Base-by-base conservation (phyloP, 2,113 vertebrate genomes). In the Pelobates fuscus region DNA sequence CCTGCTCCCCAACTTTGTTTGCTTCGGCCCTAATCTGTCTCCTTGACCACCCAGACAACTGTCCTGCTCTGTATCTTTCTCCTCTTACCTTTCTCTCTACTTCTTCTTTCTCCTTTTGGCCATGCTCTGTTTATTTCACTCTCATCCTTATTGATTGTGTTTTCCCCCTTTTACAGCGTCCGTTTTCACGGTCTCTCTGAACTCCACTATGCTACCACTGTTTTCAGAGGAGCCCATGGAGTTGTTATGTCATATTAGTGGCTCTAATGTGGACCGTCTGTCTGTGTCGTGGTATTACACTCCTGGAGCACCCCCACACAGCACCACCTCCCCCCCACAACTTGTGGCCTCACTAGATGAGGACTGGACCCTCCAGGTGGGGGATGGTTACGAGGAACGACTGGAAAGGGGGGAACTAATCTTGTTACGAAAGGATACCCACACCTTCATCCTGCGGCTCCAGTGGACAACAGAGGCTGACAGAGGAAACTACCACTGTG, bases 381-480 rank as follows among this genome's bases (percentile, higher is more conserved):
- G 88, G 2, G 70, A 88, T 5, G 81, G 71, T 65, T 95, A 91
- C 78, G 84, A 77, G 8, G 89, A 91, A 4, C 78, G 92, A 29
- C 81, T 90, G 81, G 88, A 84, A 71, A 91, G 87, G 0, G 96
- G 97, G 1, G 85, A 82, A 67, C 81, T 98, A 2, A 87, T 92
- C 43, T 87, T 96, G 43, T 92, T 44, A n/a, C 89, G 93, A 64
- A 85, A 84, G 49, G 82, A 84, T 17, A 80, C 76, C 1, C 77
- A 93, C 83, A 91, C 87, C 0, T 99, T 98, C 83, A 94, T 81
- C 37, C 92, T 99, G 77, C 89, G 91, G 14, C 91, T 98, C 78
- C 92, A 95, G 54, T 94, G 88, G 80, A 93, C 95, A 6, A 85
- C 92, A 46, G 92, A 94, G 67, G 80, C 84, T 2, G 96, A 99